A percentile compares a stretch with the other conserved stretches of the same genome.
Evolutionary conservation across 2,113 vertebrate genomes (phyloP).

Genomic region (Malurus cyaneus): DNA sequence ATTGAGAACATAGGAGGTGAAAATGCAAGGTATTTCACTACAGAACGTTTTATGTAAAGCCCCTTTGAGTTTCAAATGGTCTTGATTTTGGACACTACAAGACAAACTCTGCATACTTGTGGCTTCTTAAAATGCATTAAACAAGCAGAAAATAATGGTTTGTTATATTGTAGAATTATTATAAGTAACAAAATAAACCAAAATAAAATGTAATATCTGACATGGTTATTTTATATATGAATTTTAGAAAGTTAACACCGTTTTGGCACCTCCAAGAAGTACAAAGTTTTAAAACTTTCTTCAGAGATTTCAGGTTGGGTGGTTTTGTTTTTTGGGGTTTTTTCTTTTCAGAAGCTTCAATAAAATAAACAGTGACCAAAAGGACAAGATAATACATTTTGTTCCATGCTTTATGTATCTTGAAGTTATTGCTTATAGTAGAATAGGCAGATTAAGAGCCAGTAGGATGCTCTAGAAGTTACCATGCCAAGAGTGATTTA

Average conservation of each 20-base stretch:
- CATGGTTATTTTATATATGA: neutral
- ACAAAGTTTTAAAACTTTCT: neutral
- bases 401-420: neutral
- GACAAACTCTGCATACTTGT: neutral
- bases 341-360: neutral
- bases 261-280: neutral
- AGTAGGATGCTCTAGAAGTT: conserved; percentile 37
- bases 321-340: neutral
- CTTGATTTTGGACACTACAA: neutral
- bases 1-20: rapidly evolving
- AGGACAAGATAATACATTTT: neutral
- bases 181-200: neutral
- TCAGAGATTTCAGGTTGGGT: neutral
- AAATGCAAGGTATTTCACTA: neutral
- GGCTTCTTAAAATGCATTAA: neutral
- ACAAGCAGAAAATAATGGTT: neutral
- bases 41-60: neutral
- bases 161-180: neutral
- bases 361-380: neutral
- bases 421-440: conserved; percentile 44
- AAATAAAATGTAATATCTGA: neutral
- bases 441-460: conserved; percentile 60
- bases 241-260: neutral
- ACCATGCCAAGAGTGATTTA: conserved; percentile 49
- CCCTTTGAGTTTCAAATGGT: neutral